phyloP scores from a whole-genome alignment of 2,113 vertebrate genomes.

The Lepisosteus osseus region DNA sequence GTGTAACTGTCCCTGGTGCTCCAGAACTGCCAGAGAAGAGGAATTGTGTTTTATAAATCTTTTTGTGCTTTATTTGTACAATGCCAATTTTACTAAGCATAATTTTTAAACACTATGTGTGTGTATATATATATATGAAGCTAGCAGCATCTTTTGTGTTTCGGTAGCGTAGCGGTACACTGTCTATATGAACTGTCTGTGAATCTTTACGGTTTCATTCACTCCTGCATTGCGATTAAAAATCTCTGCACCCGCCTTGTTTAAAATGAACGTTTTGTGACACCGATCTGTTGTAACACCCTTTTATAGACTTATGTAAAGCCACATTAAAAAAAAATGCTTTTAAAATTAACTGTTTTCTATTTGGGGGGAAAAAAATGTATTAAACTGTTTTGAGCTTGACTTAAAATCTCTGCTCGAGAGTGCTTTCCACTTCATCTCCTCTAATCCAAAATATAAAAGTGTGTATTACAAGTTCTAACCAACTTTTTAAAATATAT shows the following conservation, averaged over 20 bases:
- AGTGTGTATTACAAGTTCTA: too few species aligned
- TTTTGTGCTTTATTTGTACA: slow-evolving; percentile 63
- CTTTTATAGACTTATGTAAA: slow-evolving; percentile 77
- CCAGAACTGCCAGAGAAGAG: slow-evolving; percentile 32
- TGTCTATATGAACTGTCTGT: slow-evolving; percentile 77
- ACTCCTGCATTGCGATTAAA: not conserved
- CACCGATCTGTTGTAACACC: slow-evolving; percentile 72
- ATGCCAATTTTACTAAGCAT: slow-evolving; percentile 58
- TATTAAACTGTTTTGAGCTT: too few species aligned
- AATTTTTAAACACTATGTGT: slow-evolving; percentile 81
- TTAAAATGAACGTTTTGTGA: slow-evolving; percentile 76
- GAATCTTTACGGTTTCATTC: slow-evolving; percentile 34
- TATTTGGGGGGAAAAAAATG: slow-evolving; percentile 39
- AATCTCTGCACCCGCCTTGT: slow-evolving; percentile 41
- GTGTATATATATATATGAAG: slow-evolving; percentile 48
- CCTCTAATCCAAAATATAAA: too few species aligned
- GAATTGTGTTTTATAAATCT: slow-evolving; percentile 30
- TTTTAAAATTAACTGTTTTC: slow-evolving; percentile 67
- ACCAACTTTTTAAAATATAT: too few species aligned
- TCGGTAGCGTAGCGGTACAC: slow-evolving; percentile 74
- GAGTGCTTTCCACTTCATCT: too few species aligned
- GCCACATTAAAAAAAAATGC: slow-evolving; percentile 73
- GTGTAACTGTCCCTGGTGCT: too few species aligned
- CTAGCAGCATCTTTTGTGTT: slow-evolving; percentile 65
- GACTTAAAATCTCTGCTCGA: too few species aligned